These are phyloP conservation scores for Leptonema lineaticorne DNA, from an alignment of 1,140 invertebrate genomes.

Conservation along the genomic window DNA sequence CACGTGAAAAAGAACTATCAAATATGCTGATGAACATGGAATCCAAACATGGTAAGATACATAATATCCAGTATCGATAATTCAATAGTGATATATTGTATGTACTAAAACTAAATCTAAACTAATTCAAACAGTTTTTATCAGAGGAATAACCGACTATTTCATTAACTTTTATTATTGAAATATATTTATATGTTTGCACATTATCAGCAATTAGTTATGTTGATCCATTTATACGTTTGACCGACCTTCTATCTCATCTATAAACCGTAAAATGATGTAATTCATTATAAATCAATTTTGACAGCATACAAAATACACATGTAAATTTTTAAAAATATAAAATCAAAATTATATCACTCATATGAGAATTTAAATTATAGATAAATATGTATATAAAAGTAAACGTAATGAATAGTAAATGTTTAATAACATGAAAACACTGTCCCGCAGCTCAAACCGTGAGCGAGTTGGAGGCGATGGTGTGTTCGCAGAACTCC, in stretches of 20 bases:
- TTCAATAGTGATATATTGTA: too few relatives aligned
- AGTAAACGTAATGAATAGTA: conserved; percentile 45
- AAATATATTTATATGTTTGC: too few relatives aligned
- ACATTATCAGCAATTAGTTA: too few relatives aligned
- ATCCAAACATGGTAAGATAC: conserved; percentile 79
- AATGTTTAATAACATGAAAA: conserved; percentile 45
- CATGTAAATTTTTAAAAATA: not conserved
- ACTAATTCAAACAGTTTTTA: too few relatives aligned
- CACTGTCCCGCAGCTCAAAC: conserved; percentile 71
- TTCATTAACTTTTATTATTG: not conserved
- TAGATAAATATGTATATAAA: not conserved
- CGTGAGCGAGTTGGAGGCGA: conserved; percentile 79
- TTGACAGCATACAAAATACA: too few relatives aligned
- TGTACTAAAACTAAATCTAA: too few relatives aligned
- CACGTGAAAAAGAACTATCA: conserved; percentile 67
- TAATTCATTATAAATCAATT: too few relatives aligned
- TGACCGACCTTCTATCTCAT: conserved; percentile 16
- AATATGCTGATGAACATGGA: conserved; percentile 75
- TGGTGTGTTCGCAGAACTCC: conserved; percentile 83
- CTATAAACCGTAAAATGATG: too few relatives aligned
- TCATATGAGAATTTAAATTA: too few relatives aligned
- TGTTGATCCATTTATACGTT: too few relatives aligned
- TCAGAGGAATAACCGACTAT: not conserved
- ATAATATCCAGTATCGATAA: too few relatives aligned
- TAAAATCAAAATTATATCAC: not conserved